phyloP scores from a whole-genome alignment of 2,888 invertebrate species.

The Stenodera caucasica region DNA sequence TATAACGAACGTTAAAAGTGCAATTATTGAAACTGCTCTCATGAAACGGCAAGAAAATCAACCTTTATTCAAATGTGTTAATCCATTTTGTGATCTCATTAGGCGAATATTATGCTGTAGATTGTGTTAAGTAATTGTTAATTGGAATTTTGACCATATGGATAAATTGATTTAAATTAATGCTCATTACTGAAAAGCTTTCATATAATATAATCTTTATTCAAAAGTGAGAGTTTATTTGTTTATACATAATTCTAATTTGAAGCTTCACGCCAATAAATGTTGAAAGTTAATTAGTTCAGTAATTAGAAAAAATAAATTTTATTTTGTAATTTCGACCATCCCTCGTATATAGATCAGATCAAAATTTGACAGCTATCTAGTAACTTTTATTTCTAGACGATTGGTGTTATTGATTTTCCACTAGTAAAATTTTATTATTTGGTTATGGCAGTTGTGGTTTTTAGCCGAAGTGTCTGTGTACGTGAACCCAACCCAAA shows the following conservation, averaged over 20 bases:
- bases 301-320: too few relatives aligned
- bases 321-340: too few relatives aligned
- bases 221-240: too few relatives aligned
- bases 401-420: too few relatives aligned
- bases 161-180: too few relatives aligned
- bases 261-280: too few relatives aligned
- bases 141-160: background rate
- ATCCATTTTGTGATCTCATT: slow-evolving; percentile 6
- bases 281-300: too few relatives aligned
- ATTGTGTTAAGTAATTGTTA: slow-evolving; percentile 2
- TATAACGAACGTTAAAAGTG: slow-evolving; percentile 12
- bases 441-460: slow-evolving; percentile 15
- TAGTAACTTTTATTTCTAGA: background rate
- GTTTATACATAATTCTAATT: too few relatives aligned
- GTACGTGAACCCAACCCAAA: slow-evolving; percentile 47
- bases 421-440: background rate
- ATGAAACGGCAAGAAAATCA: background rate
- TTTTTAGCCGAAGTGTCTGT: slow-evolving; percentile 31
- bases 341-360: background rate
- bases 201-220: too few relatives aligned
- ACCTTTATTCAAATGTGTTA: background rate
- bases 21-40: slow-evolving; percentile 16
- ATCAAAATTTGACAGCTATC: background rate
- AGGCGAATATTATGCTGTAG: slow-evolving; percentile 3
- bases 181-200: background rate